Percentiles rank a stretch among this genome's conserved stretches.
These are phyloP conservation scores for Drosophila mojavensis DNA, from an alignment of 1,140 invertebrate species.

Conservation along the genomic window DNA sequence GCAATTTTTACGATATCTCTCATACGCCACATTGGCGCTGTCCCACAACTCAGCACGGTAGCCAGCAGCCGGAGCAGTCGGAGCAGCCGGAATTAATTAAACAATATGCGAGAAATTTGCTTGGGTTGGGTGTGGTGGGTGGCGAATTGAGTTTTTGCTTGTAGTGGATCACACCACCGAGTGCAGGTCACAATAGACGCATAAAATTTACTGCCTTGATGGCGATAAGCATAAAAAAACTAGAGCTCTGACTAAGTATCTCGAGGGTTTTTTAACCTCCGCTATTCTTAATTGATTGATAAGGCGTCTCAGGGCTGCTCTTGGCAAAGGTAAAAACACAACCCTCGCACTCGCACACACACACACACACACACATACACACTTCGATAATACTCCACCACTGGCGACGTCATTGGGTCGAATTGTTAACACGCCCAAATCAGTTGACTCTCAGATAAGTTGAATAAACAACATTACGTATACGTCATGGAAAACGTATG, in stretches of 20 bases:
- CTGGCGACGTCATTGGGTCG: constrained; percentile 43
- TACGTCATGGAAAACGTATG: constrained; percentile 66
- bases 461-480: constrained; percentile 21
- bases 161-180: neutral
- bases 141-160: neutral
- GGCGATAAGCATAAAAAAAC: constrained; percentile 67
- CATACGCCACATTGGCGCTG: constrained; percentile 60
- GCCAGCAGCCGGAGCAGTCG: constrained; percentile 28
- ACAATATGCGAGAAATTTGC: constrained; percentile 49
- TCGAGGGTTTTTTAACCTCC: neutral
- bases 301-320: constrained; percentile 1
- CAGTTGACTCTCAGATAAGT: constrained; percentile 32
- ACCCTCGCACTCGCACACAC: too few relatives aligned
- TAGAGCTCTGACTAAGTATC: constrained; percentile 38
- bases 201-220: constrained; percentile 63
- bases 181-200: constrained; percentile 41
- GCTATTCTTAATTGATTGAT: constrained; percentile 23
- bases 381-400: constrained; percentile 4
- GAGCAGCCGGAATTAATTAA: constrained; percentile 75
- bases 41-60: constrained; percentile 13
- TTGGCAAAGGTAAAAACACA: constrained; percentile 13
- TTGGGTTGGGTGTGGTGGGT: constrained; percentile 8
- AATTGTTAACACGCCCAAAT: constrained; percentile 43
- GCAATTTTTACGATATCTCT: constrained; percentile 73
- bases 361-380: neutral